Conservation (phyloP, 2,888 invertebrate genomes). For the Hoplodrina ambigua region DNA sequence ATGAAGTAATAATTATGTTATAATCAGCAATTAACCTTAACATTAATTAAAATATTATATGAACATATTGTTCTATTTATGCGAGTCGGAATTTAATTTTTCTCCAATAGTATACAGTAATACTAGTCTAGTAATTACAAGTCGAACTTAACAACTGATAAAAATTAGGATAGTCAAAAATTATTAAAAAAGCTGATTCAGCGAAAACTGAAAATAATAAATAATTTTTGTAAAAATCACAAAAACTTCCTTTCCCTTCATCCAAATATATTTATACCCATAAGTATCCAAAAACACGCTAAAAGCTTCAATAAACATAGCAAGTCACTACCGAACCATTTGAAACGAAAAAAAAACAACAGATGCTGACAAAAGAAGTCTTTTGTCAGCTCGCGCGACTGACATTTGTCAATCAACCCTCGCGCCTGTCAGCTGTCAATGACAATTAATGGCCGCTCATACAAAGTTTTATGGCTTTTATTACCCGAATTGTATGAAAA, state of each 20-base stretch:
- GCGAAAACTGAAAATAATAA: not conserved
- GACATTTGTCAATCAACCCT: slow-evolving; percentile 90
- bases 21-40: no score
- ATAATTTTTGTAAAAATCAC: slow-evolving; percentile 19
- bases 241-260: slow-evolving; percentile 22
- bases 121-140: no score
- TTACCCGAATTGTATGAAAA: slow-evolving; percentile 85
- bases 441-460: slow-evolving; percentile 89
- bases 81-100: no score
- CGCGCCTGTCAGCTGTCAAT: slow-evolving; percentile 87
- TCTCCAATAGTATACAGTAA: no score
- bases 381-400: slow-evolving; percentile 73
- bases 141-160: not conserved
- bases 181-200: slow-evolving; percentile 19
- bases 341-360: slow-evolving; percentile 62
- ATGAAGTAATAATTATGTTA: not conserved
- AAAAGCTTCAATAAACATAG: slow-evolving; percentile 62
- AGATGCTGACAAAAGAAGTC: slow-evolving; percentile 64
- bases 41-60: no score
- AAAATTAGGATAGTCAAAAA: not conserved
- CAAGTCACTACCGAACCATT: slow-evolving; percentile 67
- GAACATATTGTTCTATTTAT: no score
- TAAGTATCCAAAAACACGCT: slow-evolving; percentile 47
- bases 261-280: slow-evolving; percentile 41
- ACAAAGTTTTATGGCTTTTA: slow-evolving; percentile 89